A percentile compares a stretch with the other conserved stretches of the same genome.
Evolutionary conservation across 2,797 vertebrate genomes (phyloP).

Genomic region (Mormyrops attenuatus): DNA sequence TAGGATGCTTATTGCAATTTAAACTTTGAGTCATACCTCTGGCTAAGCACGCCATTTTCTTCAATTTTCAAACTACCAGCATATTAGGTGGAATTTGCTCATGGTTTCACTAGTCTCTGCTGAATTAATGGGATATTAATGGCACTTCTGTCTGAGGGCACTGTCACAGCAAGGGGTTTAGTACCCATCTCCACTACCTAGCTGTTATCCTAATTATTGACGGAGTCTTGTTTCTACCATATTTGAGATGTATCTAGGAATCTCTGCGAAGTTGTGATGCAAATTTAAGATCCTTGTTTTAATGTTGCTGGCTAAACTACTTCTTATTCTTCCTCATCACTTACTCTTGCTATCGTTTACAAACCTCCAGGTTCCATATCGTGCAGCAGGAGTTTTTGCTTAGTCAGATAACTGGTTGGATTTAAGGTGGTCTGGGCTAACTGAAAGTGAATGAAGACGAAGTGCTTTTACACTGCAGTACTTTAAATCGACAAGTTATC

Average conservation of each 20-base stretch:
- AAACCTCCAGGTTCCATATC: not conserved
- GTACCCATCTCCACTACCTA: not conserved
- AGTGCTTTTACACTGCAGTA: not conserved
- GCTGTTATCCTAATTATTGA: not conserved
- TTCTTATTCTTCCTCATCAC: not conserved
- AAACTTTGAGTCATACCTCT: not conserved
- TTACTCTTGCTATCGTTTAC: not conserved
- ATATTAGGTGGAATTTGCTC: not conserved
- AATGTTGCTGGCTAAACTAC: not conserved
- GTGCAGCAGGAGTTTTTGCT: not conserved
- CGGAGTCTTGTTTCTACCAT: not conserved
- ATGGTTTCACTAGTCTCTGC: not conserved
- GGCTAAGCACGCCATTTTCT: not conserved
- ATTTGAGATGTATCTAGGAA: not conserved
- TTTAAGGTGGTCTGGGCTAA: not conserved
- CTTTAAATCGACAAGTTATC: not conserved
- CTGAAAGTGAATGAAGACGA: not conserved
- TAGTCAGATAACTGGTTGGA: not conserved
- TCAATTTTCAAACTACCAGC: not conserved
- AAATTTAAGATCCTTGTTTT: not conserved
- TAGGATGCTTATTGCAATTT: not conserved
- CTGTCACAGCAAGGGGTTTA: not conserved
- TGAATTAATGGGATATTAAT: not conserved
- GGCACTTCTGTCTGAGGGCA: not conserved
- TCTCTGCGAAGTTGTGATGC: not conserved